Evolutionary conservation across 2,888 invertebrate species (phyloP).

Genomic region (Machimus atricapillus): DNA sequence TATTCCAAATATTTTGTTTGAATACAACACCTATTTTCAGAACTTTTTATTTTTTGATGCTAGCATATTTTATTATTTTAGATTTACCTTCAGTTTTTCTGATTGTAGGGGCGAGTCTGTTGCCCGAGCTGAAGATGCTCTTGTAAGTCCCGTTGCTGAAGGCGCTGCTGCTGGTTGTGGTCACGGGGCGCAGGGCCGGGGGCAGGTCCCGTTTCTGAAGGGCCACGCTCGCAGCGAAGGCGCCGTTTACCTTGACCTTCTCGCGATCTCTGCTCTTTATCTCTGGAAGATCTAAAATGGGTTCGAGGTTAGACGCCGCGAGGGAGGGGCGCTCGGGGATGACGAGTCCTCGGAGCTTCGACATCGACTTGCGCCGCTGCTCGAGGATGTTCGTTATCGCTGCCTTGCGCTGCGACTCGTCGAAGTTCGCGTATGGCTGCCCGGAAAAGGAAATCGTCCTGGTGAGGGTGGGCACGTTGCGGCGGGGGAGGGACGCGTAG

Average conservation of each 20-base stretch:
- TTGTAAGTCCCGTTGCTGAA: conserved; percentile 58
- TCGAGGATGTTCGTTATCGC: conserved; percentile 80
- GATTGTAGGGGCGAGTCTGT: not conserved
- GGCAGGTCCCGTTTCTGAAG: conserved; percentile 51
- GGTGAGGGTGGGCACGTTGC: conserved; percentile 50
- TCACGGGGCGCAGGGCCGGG: conserved; percentile 55
- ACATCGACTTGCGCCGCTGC: conserved; percentile 81
- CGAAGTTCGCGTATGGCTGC: conserved; percentile 52
- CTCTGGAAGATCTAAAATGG: conserved; percentile 79
- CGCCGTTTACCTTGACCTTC: conserved; percentile 62
- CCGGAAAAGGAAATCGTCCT: conserved; percentile 63
- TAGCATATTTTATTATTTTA: too few relatives aligned
- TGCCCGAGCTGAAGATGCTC: conserved; percentile 48
- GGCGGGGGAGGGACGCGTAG: conserved; percentile 54
- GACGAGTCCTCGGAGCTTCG: conserved; percentile 85
- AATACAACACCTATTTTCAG: too few relatives aligned
- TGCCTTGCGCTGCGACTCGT: conserved; percentile 66
- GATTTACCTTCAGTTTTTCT: conserved; percentile 38
- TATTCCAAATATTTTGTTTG: too few relatives aligned
- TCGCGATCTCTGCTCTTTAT: conserved; percentile 77
- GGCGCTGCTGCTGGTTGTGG: conserved; percentile 50
- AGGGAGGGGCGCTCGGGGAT: conserved; percentile 78
- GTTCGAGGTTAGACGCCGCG: conserved; percentile 61
- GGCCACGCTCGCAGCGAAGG: conserved; percentile 53
- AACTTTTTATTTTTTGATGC: too few relatives aligned